Percentiles rank a stretch among this genome's conserved stretches.
phyloP scores from a whole-genome alignment of 2,797 vertebrate genomes.

The Xenops minutus region DNA sequence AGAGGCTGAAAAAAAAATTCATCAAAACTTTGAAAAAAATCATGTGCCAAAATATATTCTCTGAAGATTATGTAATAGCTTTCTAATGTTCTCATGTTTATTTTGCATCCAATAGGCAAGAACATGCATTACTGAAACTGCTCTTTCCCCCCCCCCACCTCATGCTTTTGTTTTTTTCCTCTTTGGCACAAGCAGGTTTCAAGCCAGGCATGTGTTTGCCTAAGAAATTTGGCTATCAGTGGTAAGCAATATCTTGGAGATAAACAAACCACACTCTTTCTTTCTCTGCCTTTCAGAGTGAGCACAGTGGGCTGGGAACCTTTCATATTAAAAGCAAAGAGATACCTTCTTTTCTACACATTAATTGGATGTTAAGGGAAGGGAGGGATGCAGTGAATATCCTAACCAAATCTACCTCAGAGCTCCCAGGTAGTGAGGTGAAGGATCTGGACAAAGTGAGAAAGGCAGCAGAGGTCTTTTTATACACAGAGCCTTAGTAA shows the following conservation, averaged over 20 bases:
- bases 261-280: background rate
- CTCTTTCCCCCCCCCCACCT: background rate
- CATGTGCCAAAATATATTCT: background rate
- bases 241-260: constrained; percentile 70
- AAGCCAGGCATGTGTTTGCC: constrained; percentile 82
- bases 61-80: background rate
- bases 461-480: background rate
- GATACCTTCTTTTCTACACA: background rate
- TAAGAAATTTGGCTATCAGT: constrained; percentile 76
- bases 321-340: background rate
- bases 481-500: background rate
- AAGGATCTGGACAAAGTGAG: background rate
- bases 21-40: background rate
- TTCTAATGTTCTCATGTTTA: background rate
- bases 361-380: background rate
- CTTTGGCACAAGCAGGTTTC: constrained; percentile 76
- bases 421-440: background rate
- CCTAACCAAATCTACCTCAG: background rate
- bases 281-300: background rate
- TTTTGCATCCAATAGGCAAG: background rate
- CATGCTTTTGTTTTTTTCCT: background rate
- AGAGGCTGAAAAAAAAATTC: background rate
- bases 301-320: background rate
- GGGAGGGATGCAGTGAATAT: background rate
- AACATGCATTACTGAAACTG: background rate